These are phyloP conservation scores for Pantherophis alleghaniensis DNA, from an alignment of 2,797 vertebrate genomes.

Conservation along the genomic window DNA sequence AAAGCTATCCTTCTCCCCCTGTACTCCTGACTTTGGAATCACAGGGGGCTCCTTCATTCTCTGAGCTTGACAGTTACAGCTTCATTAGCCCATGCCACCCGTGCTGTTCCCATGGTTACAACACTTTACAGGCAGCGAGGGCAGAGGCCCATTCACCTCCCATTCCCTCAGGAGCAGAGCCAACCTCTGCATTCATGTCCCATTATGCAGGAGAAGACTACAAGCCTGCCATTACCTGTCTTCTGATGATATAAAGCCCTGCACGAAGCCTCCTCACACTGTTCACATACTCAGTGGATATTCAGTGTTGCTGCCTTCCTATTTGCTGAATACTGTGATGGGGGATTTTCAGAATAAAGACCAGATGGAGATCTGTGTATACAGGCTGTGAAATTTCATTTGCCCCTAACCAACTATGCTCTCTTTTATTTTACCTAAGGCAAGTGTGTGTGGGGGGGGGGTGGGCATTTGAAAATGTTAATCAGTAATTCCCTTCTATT, in stretches of 20 bases:
- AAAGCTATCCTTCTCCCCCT: not conserved
- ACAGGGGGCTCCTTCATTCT: slow-evolving; percentile 14
- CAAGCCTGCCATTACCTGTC: not conserved
- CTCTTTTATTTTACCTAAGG: not conserved
- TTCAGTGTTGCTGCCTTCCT: not conserved
- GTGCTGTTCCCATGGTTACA: slow-evolving; percentile 35
- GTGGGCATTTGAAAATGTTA: not conserved
- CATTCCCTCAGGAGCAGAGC: not conserved
- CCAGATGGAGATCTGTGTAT: not conserved
- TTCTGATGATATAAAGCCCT: not conserved
- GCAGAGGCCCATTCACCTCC: slow-evolving; percentile 12
- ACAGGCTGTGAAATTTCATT: not conserved
- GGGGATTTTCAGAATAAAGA: not conserved
- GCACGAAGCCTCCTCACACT: not conserved
- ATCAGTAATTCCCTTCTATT: not conserved
- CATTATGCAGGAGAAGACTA: slow-evolving; percentile 3
- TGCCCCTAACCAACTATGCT: not conserved
- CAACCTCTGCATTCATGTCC: slow-evolving; percentile 16
- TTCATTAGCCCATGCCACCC: slow-evolving; percentile 27
- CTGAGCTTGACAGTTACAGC: slow-evolving; percentile 10
- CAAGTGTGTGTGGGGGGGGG: not conserved
- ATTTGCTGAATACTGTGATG: not conserved
- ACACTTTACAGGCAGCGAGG: slow-evolving; percentile 20
- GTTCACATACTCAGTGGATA: not conserved
- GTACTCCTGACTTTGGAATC: not conserved